Base-by-base conservation (phyloP, 2,888 invertebrate species). In the Archips xylosteana region DNA sequence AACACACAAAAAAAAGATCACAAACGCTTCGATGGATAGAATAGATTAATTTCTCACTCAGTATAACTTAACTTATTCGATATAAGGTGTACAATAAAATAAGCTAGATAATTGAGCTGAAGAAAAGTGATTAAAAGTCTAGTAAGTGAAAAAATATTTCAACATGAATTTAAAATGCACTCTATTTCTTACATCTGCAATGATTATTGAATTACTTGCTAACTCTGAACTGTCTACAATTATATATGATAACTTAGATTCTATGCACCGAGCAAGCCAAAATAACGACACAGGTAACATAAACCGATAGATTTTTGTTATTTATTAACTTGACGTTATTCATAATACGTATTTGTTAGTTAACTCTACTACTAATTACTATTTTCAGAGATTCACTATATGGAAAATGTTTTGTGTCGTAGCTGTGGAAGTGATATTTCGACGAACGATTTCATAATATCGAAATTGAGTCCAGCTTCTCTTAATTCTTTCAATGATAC, bases 371-470 rank as follows among this genome's bases (percentile, higher is more conserved):
- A 51, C 2, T 54, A 51, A 69, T 71, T 72, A 39, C 47, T 36
- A 54, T 70, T 73, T 70, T 62, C 67, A 67, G 70, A 76, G 60
- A 84, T 85, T 76, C 87, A 89, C 54, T 15, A 34, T 63, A 5
- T 45, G 42, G 90, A 86, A 42, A 76, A 78, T 75, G 85, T 91
- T 76, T 77, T 92, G 54, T 91, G 92, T 79, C 88, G 90, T 62
- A 76, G 74, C 72, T 92, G 92, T 82, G 91, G 90, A 32, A 77
- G 76, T 77, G 82, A 83, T 15, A 74, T 89, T 36, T 79, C 88
- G 39, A 81, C 80, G 54, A 82, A 84, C 5, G 77, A 81, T 70
- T 78, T 82, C 66, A 79, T 91, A 68, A 80, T 87, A 74, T 78
- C 83, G 8, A 87, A 87, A 76, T 61, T 73, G 3, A 89, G 87